Base-by-base conservation (phyloP, 2,888 invertebrate species). In the Hyposoter dolosus region DNA sequence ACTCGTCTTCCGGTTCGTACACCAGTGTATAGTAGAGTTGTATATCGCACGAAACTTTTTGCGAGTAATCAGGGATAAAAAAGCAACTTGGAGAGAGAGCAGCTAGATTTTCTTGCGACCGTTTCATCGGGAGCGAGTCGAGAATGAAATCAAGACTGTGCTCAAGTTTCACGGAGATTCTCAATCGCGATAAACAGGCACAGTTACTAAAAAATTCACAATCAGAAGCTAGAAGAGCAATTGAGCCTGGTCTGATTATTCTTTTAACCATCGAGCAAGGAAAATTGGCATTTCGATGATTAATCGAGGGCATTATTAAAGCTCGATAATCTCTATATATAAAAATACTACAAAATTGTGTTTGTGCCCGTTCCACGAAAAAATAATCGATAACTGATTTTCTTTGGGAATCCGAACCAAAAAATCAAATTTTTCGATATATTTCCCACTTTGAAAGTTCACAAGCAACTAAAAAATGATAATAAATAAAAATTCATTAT, bases 31-130 rank as follows among this genome's bases (percentile, higher is more conserved):
- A 17, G 43, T 50, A 35, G 15, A 82, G 32, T 45, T 63, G 56
- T 68, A 56, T 10, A 53, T 71, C 80, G 68, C 66, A 40, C 43
- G n/a, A n/a, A 82, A 87, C n/a, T 87, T 84, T 77, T 82, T 76
- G 69, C 65, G 63, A 77, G 40, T 56, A 43, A 50, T 76, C 43
- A 66, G 23, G 19, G 15, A n/a, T 53, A 56, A 79, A 79, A 32
- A 60, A 56, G 28, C 32, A 72, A 28, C 47, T 50, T 17, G 32
- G 43, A 19, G 66, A 63, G 65, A 19, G 56, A 66, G 23, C 47
- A 81, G 76, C 35, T 45, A 65, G 79, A 83, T 79, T 84, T 75
- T 66, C 82, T 72, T 74, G 60, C 28, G 72, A 28, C 19, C 53
- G 17, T 56, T 81, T 53, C 81, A 50, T 75, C 76, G 66, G 45